Evolutionary conservation across 2,113 vertebrate species (phyloP), one percentile per base, ranked within the genome.

Genomic region (Zootoca vivipara): DNA sequence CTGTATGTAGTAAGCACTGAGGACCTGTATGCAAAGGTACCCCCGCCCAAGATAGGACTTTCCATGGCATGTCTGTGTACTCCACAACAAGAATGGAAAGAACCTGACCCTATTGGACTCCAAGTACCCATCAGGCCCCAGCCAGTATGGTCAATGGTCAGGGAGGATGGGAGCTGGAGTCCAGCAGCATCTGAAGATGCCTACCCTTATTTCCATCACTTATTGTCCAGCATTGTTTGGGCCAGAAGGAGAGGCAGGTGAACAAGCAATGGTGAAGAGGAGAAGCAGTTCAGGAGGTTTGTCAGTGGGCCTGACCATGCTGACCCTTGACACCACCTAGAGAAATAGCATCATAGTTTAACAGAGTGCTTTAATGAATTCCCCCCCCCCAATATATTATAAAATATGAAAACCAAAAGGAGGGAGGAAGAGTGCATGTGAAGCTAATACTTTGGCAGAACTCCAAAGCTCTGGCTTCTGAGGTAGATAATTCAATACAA

Each of bases 401-500:
- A 79, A 46, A 56, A 70, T 69, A 79, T 35, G 40, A 69, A 86
- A 3, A 86, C 35, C 28, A 22, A 67, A 52, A 20, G 58, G 46
- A 46, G 22, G 22, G 40, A 22, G 69, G 30, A 72, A 87, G 35
- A 42, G 69, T 20, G 15, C 7, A 80, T 56, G 30, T 72, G 42
- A 72, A 87, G n/a, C 65, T 62, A 1, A 52, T 0, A 12, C 2
- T 72, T 79, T 83, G 79, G 69, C 73, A 16, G 0, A 0, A 4
- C 73, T 40, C 6, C 35, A 58, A 87, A 20, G 1, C 46, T 38
- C 28, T 79, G 78, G n/a, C 67, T 8, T 22, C 40, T 30, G 0
- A 1, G 62, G 1, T 0, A 58, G 89, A 58, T 7, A 30, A 4
- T 20, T 5, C 22, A 0, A 52, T 77, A 18, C 8, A 1, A 42